Percentiles rank a stretch among this genome's conserved stretches.
phyloP scores from a whole-genome alignment of 2,113 vertebrate species.

The Pomatorhinus ruficollis region DNA sequence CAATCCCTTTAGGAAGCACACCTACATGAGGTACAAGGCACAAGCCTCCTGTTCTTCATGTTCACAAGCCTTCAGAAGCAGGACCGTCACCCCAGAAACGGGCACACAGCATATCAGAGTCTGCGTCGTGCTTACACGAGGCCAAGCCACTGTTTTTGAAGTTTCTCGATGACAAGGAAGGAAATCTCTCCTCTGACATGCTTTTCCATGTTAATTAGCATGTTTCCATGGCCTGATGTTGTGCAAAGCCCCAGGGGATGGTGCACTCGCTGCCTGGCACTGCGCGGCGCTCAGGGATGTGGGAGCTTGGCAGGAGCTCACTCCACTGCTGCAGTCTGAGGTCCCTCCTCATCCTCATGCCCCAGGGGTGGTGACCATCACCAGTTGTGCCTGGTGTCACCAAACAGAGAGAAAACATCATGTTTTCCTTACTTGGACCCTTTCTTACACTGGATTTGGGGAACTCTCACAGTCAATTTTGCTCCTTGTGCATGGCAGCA shows the following conservation, averaged over 20 bases:
- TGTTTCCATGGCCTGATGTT: background rate
- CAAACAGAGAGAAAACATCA: background rate
- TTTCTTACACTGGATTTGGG: background rate
- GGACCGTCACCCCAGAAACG: background rate
- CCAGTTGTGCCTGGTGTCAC: background rate
- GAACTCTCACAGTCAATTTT: background rate
- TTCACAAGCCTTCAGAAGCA: background rate
- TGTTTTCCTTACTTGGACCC: background rate
- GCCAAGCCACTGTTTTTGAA: background rate
- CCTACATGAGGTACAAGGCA: accelerated
- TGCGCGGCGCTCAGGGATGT: accelerated
- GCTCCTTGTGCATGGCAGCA: accelerated
- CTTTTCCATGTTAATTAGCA: background rate
- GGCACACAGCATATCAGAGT: background rate
- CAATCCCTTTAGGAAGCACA: background rate
- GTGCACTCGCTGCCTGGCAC: background rate
- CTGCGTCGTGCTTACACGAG: accelerated
- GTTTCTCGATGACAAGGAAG: background rate
- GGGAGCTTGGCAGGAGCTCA: background rate
- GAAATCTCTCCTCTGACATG: background rate
- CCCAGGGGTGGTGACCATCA: background rate
- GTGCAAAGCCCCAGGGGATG: background rate
- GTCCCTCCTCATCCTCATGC: background rate
- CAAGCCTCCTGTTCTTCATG: background rate
- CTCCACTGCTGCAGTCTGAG: background rate